Percentiles rank a stretch among this genome's conserved stretches.
Conservation (phyloP, 2,888 invertebrate species). For the Chymomyza caudatula region DNA sequence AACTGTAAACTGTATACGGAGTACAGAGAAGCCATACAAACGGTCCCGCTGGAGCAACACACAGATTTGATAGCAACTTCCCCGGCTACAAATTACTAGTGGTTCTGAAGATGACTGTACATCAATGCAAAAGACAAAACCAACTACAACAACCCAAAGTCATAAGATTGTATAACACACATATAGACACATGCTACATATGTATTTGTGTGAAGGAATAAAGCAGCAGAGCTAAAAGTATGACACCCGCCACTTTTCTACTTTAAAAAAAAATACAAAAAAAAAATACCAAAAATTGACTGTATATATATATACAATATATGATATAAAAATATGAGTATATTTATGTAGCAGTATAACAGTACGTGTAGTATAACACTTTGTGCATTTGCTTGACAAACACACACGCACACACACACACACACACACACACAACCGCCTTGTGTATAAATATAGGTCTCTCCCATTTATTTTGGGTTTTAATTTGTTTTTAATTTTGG, state of each 20-base stretch:
- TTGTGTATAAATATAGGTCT: constrained; percentile 34
- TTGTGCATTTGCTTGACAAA: constrained; percentile 55
- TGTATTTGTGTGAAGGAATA: constrained; percentile 33
- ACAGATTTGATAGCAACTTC: constrained; percentile 76
- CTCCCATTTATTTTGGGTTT: constrained; percentile 39
- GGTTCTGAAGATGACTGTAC: constrained; percentile 60
- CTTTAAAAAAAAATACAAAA: constrained; percentile 23
- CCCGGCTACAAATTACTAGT: constrained; percentile 77
- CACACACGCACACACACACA: constrained; percentile 15
- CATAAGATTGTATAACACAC: constrained; percentile 43
- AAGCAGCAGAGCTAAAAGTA: constrained; percentile 46
- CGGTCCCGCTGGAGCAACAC: constrained; percentile 56
- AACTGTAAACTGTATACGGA: not conserved
- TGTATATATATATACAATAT: constrained; percentile 57
- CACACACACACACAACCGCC: constrained; percentile 31
- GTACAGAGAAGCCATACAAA: not conserved
- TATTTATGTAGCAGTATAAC: constrained; percentile 52
- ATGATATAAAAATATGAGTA: constrained; percentile 32
- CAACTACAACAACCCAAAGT: constrained; percentile 3
- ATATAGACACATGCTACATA: constrained; percentile 35
- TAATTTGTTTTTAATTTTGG: constrained; percentile 21
- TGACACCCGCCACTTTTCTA: constrained; percentile 72
- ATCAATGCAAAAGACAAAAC: constrained; percentile 9
- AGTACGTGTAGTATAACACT: constrained; percentile 44
- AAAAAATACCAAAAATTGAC: constrained; percentile 45